These are phyloP conservation scores for Papilio glaucus DNA, from an alignment of 1,140 invertebrate genomes.

Conservation along the genomic window DNA sequence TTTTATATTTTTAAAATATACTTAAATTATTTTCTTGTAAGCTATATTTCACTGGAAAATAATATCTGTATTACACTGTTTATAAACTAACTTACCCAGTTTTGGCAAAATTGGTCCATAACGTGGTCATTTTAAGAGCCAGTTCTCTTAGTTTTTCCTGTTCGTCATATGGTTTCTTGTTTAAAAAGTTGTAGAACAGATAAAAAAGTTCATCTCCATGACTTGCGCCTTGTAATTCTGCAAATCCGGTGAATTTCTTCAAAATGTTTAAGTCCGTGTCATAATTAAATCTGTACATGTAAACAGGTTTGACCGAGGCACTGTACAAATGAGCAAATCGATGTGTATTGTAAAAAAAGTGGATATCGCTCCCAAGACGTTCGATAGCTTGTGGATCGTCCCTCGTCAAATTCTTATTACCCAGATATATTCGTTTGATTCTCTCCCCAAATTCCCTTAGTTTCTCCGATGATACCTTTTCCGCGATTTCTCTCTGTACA, in stretches of 20 bases:
- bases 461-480: constrained; percentile 44
- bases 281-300: constrained; percentile 82
- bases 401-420: constrained; percentile 61
- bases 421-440: constrained; percentile 79
- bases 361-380: constrained; percentile 52
- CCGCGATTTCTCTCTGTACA: constrained; percentile 58
- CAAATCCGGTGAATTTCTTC: constrained; percentile 53
- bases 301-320: constrained; percentile 58
- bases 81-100: constrained; percentile 85
- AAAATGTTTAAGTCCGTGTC: constrained; percentile 69
- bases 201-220: constrained; percentile 88
- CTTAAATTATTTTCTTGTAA: too few relatives aligned
- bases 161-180: constrained; percentile 60
- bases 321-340: constrained; percentile 68
- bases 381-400: constrained; percentile 57
- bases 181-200: constrained; percentile 83
- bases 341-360: constrained; percentile 71
- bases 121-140: constrained; percentile 79
- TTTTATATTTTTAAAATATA: too few relatives aligned
- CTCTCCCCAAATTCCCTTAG: constrained; percentile 60
- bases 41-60: too few relatives aligned
- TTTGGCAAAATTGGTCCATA: constrained; percentile 89
- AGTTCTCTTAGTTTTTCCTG: constrained; percentile 61
- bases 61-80: too few relatives aligned
- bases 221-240: constrained; percentile 77